Percentiles rank a stretch among this genome's conserved stretches.
Evolutionary conservation across 2,113 vertebrate species (phyloP).

Genomic region (Echinops telfairi): DNA sequence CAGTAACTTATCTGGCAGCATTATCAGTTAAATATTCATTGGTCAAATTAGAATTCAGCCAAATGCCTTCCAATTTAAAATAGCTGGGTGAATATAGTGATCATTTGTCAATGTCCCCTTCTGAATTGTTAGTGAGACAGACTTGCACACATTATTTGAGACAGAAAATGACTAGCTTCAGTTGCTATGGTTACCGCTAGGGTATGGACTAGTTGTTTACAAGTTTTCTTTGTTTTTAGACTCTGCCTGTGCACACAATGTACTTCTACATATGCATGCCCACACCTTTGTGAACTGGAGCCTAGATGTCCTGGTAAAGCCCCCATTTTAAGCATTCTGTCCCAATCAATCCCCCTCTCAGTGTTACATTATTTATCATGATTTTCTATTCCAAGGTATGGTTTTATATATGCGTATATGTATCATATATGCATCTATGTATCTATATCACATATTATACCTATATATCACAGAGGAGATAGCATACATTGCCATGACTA

Average conservation of each 20-base stretch:
- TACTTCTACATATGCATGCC: slow-evolving; percentile 32
- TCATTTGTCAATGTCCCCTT: slow-evolving; percentile 88
- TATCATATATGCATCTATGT: neutral
- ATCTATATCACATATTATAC: too few relatives aligned
- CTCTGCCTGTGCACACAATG: neutral
- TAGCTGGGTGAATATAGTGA: slow-evolving; percentile 85
- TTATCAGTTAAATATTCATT: slow-evolving; percentile 85
- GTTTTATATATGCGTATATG: neutral
- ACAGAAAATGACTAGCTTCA: slow-evolving; percentile 87
- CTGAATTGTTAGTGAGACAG: slow-evolving; percentile 87
- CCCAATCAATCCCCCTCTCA: neutral
- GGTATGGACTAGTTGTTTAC: slow-evolving; percentile 81
- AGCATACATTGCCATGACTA: neutral
- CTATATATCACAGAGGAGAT: neutral
- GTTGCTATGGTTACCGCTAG: slow-evolving; percentile 87
- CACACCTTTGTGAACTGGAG: neutral
- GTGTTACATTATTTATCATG: slow-evolving; percentile 38
- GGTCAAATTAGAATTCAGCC: slow-evolving; percentile 87
- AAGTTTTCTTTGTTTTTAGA: slow-evolving; percentile 82
- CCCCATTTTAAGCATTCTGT: slow-evolving; percentile 33
- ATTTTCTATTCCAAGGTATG: slow-evolving; percentile 50
- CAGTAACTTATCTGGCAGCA: slow-evolving; percentile 75
- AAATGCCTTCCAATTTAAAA: slow-evolving; percentile 88
- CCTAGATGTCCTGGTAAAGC: slow-evolving; percentile 7
- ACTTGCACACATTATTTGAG: slow-evolving; percentile 84